Base-by-base conservation (phyloP, 2,797 vertebrate genomes). In the Siniperca scherzeri region DNA sequence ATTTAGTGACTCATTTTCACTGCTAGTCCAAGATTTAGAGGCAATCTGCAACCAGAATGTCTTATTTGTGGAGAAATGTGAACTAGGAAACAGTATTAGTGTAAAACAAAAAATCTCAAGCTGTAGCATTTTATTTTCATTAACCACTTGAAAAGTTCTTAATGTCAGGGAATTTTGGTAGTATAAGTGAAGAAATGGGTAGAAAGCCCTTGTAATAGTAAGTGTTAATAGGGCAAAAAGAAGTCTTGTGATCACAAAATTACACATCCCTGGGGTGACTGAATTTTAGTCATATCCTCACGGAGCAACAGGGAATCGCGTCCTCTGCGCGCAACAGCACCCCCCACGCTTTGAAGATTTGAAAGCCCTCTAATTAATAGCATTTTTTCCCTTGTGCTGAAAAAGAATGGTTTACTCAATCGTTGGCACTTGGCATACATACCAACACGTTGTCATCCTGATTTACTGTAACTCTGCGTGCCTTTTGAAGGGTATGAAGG, bases 321-420 rank as follows among this genome's bases (percentile, higher is more conserved):
- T 91, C 77, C 69, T 88, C 80, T 27, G 82, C 53, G 59, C 60
- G 17, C 87, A 89, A 88, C 80, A 84, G 89, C 89, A 88, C 85
- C 90, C 86, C 85, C 80, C 77, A 75, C 65, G 74, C 96, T 96
- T 96, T 96, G 95, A 96, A 96, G 94, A 93, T 91, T 94, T 93
- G 92, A 95, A 93, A 94, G 93, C 88, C 89, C 89, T 95, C 90
- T 96, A 95, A 96, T 95, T 95, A 95, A 95, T 96, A 93, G 94
- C 91, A 88, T 94, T 93, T 94, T 90, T 78, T 68, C 85, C 90
- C 87, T 88, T 65, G 86, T 81, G 82, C 85, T 70, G 86, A 90
- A 92, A 91, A 92, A 92, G 91, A 94, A 94, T 88, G 89, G 86
- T 93, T 95, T 93, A 94, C 92, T 94, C 93, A 94, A 94, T 93